Conservation (phyloP, 2,797 vertebrate genomes). For the Muraenolepis orangiensis region DNA sequence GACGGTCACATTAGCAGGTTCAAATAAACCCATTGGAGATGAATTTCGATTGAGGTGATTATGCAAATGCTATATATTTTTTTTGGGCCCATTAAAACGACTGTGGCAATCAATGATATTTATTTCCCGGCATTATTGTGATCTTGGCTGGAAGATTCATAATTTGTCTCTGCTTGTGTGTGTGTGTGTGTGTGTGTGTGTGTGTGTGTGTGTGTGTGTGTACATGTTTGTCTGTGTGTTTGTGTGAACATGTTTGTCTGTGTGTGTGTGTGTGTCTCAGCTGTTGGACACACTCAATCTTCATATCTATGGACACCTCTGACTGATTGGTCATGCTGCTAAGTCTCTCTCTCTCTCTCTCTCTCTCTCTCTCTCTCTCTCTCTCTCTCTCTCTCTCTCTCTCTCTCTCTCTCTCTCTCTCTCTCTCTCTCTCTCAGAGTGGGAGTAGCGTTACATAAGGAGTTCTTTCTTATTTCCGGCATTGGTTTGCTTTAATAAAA, state of each 20-base stretch:
- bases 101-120: background rate
- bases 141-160: background rate
- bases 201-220: background rate
- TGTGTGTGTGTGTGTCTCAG: constrained; percentile 13
- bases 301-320: constrained; percentile 35
- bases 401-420: background rate
- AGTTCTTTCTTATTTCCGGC: constrained; percentile 53
- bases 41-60: constrained; percentile 48
- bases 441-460: constrained; percentile 63
- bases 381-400: background rate
- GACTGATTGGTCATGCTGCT: constrained; percentile 41
- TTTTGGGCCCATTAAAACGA: background rate
- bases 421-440: constrained; percentile 40
- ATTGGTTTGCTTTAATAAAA: constrained; percentile 58
- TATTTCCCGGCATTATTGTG: background rate
- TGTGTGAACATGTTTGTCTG: background rate
- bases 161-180: background rate
- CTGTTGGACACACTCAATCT: constrained; percentile 41
- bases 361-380: no score
- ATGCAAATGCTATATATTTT: constrained; percentile 40
- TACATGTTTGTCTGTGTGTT: constrained; percentile 20
- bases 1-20: constrained; percentile 51
- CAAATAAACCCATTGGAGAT: constrained; percentile 52
- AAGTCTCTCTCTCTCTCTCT: constrained; percentile 27
- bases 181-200: background rate